A percentile compares a stretch with the other conserved stretches of the same genome.
Evolutionary conservation across 2,888 invertebrate species (phyloP).

Genomic region (Hirtodrosophila confusa): DNA sequence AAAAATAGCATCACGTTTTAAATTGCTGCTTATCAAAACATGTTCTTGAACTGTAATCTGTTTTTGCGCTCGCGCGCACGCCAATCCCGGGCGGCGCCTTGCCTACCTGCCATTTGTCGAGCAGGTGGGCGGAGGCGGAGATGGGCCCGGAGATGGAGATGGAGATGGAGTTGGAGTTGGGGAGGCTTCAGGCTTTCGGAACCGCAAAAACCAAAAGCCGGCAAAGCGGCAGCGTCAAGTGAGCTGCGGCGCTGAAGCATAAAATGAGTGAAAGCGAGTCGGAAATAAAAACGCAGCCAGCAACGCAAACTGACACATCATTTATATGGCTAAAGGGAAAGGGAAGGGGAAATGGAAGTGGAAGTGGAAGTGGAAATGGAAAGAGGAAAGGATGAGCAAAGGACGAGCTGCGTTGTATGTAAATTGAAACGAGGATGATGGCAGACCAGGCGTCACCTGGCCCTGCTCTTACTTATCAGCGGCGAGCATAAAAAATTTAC

Average conservation of each 20-base stretch:
- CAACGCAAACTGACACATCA: conserved; percentile 80
- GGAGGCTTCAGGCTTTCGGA: conserved; percentile 13
- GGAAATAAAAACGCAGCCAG: conserved; percentile 73
- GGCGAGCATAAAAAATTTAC: conserved; percentile 58
- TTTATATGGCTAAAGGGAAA: conserved; percentile 60
- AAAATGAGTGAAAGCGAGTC: conserved; percentile 72
- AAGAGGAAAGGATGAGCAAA: conserved; percentile 3
- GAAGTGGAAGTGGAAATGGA: not conserved
- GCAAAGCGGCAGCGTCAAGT: conserved; percentile 60
- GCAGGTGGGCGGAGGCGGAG: not conserved
- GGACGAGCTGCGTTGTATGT: conserved; percentile 55
- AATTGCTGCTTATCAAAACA: conserved; percentile 81
- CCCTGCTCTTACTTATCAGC: conserved; percentile 51
- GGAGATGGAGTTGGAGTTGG: not conserved
- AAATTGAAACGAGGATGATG: conserved; percentile 74
- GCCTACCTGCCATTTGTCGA: conserved; percentile 32
- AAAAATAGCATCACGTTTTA: conserved; percentile 81
- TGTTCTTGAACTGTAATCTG: conserved; percentile 77
- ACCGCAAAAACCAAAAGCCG: conserved; percentile 60
- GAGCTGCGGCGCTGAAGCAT: conserved; percentile 64
- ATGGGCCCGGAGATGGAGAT: not conserved
- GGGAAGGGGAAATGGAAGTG: not conserved
- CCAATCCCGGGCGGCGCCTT: conserved; percentile 37
- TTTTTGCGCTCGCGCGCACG: conserved; percentile 70
- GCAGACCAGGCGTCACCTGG: conserved; percentile 50